Evolutionary conservation across 2,113 vertebrate species (phyloP), one percentile per base, ranked within the genome.

Genomic region (Cinclus mexicanus): DNA sequence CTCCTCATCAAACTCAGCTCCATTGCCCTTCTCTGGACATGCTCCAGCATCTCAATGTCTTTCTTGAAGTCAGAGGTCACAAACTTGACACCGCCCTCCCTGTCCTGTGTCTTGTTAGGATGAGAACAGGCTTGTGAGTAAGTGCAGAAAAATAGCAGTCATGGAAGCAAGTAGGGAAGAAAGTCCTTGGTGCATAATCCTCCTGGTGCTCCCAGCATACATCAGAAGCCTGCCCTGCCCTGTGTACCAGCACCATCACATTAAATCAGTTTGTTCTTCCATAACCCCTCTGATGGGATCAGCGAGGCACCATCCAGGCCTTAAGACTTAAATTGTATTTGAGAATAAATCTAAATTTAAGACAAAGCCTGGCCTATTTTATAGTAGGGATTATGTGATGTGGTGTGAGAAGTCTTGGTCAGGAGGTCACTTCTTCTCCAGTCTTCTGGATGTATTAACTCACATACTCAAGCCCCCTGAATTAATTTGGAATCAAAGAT

Each of bases 361-460:
- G 89, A 75, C 83, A 70, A 74, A 80, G 68, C 55, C 4, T 59
- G 56, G 64, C 80, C 76, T 92, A 14, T 90, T 92, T 93, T 89
- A 18, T 31, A 20, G 59, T 35, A 61, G 65, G 93, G 91, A 89
- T 97, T 93, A 94, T 24, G 79, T 71, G 76, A 50, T 80, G 92
- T 26, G 60, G 14, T 8, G 1, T 75, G 65, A 68, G 68, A 57
- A 83, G 59, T 35, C 68, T 70, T 46, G 63, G 71, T 64, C 80
- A 83, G 68, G n/a, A 23, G 67, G 80, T 90, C 82, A 39, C 72
- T 89, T 86, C 83, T 80, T 39, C 72, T 94, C n/a, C 61, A 72
- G 44, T 68, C 39, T 81, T 67, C 39, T 67, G 60, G 55, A 29
- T 41, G 26, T 65, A 52, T 94, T 90, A 81, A 63, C 39, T 96